These are phyloP conservation scores for Nyctibius bracteatus DNA, from an alignment of 2,113 vertebrate genomes.

Conservation along the genomic window DNA sequence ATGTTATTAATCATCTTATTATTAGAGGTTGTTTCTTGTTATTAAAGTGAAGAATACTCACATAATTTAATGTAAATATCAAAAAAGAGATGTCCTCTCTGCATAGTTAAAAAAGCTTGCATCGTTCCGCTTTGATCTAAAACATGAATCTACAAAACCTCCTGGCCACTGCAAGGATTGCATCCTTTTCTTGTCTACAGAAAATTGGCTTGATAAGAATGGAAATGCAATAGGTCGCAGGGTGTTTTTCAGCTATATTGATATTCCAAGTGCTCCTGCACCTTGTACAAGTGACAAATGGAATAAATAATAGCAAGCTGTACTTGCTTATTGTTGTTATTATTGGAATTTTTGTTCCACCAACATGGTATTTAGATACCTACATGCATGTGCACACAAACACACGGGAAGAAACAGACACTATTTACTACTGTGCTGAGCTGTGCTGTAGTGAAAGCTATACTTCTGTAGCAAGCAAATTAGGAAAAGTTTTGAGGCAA, in stretches of 20 bases:
- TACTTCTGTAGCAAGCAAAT: conserved; percentile 54
- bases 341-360: neutral
- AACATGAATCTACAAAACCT: neutral
- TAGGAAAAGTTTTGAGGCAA: conserved; percentile 54
- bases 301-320: neutral
- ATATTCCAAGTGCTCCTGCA: neutral
- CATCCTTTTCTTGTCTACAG: neutral
- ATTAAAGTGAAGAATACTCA: neutral
- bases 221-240: neutral
- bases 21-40: neutral
- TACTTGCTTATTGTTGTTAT: neutral
- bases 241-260: neutral
- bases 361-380: neutral
- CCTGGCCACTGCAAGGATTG: neutral
- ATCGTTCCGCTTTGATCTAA: neutral
- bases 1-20: neutral
- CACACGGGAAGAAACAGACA: neutral
- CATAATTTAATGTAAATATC: neutral
- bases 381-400: neutral
- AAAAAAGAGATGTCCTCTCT: neutral
- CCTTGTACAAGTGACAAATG: neutral
- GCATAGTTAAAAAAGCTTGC: neutral
- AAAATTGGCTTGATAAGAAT: neutral
- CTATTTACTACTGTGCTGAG: neutral
- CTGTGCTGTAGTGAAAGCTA: neutral